Evolutionary conservation across 2,888 invertebrate genomes (phyloP).

Genomic region (Eulithis prunata): DNA sequence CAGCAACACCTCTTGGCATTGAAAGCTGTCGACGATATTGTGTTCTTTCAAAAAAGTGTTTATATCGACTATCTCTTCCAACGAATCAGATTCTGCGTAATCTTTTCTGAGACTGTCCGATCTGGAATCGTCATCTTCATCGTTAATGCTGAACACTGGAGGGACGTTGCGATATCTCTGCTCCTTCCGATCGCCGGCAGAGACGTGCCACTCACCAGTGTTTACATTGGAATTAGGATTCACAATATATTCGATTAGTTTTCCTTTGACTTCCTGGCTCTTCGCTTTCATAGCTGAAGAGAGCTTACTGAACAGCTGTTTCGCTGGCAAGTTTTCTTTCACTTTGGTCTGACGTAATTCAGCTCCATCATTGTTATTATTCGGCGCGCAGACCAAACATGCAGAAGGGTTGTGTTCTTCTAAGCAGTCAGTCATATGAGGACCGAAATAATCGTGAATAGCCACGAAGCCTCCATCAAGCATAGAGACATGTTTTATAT

Average conservation of each 20-base stretch:
- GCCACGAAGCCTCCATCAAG: constrained; percentile 95
- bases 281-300: constrained; percentile 95
- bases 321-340: constrained; percentile 76
- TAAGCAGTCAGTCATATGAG: constrained; percentile 91
- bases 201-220: constrained; percentile 91
- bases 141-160: constrained; percentile 97
- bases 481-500: constrained; percentile 96
- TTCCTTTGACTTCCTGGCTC: constrained; percentile 96
- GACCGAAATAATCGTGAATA: constrained; percentile 92
- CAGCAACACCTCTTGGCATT: constrained; percentile 96
- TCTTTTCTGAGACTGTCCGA: constrained; percentile 63
- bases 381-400: constrained; percentile 92
- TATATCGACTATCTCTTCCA: constrained; percentile 91
- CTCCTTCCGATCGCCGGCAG: constrained; percentile 92
- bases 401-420: constrained; percentile 92
- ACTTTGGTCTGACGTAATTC: constrained; percentile 54
- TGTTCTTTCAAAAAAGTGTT: constrained; percentile 92
- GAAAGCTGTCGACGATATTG: constrained; percentile 93
- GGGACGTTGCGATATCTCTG: constrained; percentile 95
- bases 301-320: constrained; percentile 92
- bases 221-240: constrained; percentile 88
- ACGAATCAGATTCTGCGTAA: constrained; percentile 84
- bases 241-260: constrained; percentile 96
- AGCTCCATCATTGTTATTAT: constrained; percentile 67
- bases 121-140: constrained; percentile 85